Evolutionary conservation across 2,888 invertebrate genomes (phyloP), one percentile per base, ranked within the genome.

Genomic region (Stenodera caucasica): DNA sequence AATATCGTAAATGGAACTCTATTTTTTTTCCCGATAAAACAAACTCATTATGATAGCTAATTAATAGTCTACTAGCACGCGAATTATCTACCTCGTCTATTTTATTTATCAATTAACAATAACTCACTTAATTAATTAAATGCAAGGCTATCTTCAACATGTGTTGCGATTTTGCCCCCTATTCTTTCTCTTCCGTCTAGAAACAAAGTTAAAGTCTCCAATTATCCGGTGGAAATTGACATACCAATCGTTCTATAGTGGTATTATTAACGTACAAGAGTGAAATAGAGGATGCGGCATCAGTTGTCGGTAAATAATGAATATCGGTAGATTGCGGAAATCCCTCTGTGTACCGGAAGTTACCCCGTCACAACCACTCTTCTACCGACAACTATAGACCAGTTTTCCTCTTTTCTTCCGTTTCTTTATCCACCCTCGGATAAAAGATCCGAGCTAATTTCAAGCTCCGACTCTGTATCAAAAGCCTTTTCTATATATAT

Each of bases 291-390:
- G 64, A 70, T 63, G 64, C 51, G 18, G 56, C 68, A 63, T 68
- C 70, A 71, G 68, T 70, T 70, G 72, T 70, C 69, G 69, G 73
- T 75, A 76, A 75, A 75, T 77, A 78, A 78, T 77, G 77, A 77
- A 77, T 77, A 77, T 76, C 76, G 70, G 74, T 71, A 72, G 75
- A 76, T 77, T 75, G 76, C 77, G 78, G 77, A 77, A 77, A 76
- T 77, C 74, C 74, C 74, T 68, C 65, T 67, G 72, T 74, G 75
- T 74, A 75, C 75, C 76, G 78, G 78, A 78, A 74, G 77, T 74
- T 72, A 70, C 71, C 74, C 74, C 75, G 75, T 77, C 76, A 76
- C 73, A 72, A 67, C 70, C 78, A 75, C 73, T 75, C n/a, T n/a
- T n/a, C n/a, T n/a, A n/a, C n/a, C n/a, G n/a, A 73, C 63, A 64